Evolutionary conservation across 2,888 invertebrate genomes (phyloP), one percentile per base, ranked within the genome.

Genomic region (Ferrisia virgata): DNA sequence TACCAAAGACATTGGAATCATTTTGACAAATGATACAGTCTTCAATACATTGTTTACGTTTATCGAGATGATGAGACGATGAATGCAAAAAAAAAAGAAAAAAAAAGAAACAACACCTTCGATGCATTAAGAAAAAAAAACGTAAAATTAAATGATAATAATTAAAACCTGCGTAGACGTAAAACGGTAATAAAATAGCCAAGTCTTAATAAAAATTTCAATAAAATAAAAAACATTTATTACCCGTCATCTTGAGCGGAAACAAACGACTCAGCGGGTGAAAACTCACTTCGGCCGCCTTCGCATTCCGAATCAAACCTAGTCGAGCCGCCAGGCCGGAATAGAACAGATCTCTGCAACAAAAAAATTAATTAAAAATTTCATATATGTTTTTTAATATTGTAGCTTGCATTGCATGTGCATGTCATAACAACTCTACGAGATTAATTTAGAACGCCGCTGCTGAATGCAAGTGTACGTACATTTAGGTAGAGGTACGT

Each of bases 211-310:
- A 33, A 72, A 72, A 72, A 31, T 72, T 72, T 18, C 31, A 72
- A 72, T 72, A 31, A 36, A 72, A 47, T 47, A 47, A 47, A 13
- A 64, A 64, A 64, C 72, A 36, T 64, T 64, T 64, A 64, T 84
- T 78, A 84, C 84, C 84, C 84, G 15, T 94, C 93, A 89, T 98
- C 98, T 88, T 96, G 94, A 0, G 98, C 98, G 1, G 98, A 98
- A 80, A 97, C 96, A 89, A 98, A 99, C 86, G 97, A 97, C 88
- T 98, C 98, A 0, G 95, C 95, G 18, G 96, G 96, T 86, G 96
- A 96, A 86, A 87, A 88, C 79, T 86, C 87, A 85, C 86, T 86
- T 53, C 85, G 86, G 85, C 87, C 87, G 85, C 86, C 82, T 64
- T 87, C 88, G 85, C 88, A 89, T 84, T 89, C 91, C 85, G 91